Evolutionary conservation across 2,113 vertebrate genomes (phyloP), one percentile per base, ranked within the genome.

Genomic region (Andinoacara biseriatus): DNA sequence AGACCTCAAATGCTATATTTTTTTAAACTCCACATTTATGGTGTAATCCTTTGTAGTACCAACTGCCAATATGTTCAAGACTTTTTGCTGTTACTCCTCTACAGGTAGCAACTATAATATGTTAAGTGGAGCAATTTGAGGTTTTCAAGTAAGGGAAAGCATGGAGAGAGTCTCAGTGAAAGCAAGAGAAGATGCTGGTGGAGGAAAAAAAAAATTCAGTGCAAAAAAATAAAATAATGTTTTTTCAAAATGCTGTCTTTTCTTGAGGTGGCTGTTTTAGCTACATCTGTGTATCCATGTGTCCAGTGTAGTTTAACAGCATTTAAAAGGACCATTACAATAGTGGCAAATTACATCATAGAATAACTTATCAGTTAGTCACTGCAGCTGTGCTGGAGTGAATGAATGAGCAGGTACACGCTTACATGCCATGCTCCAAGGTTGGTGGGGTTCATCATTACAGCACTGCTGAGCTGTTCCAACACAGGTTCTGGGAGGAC

Each of bases 391-490:
- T 29, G 24, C 43, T 69, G 9, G 14, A 1, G 18, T 49, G 29
- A 67, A 69, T 29, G 63, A 26, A 52, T 72, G 52, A 72, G 43
- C 10, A 2, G 46, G 67, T 72, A 72, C 52, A 31, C 22, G 93
- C 96, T 95, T 93, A 99, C 98, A 38, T 99, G 98, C 98, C 98
- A 99, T 1, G 97, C 97, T 5, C 96, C 94, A 57, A 97, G 80
- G 33, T 97, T 98, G n/a, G 95, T 87, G 14, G 95, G 95, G 85
- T 96, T 98, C 89, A 95, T 92, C 92, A 97, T 94, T 60, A 99
- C 97, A 0, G 96, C 90, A 78, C 96, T 97, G 59, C 75, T 96
- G 13, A 99, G 96, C 80, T 99, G 97, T 82, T 97, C 96, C 67
- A 99, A 89, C 7, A 97, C 89, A 0, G 89, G 74, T 17, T 96